Evolutionary conservation across 2,797 vertebrate species (phyloP).

Genomic region (Pachyuromys duprasi): DNA sequence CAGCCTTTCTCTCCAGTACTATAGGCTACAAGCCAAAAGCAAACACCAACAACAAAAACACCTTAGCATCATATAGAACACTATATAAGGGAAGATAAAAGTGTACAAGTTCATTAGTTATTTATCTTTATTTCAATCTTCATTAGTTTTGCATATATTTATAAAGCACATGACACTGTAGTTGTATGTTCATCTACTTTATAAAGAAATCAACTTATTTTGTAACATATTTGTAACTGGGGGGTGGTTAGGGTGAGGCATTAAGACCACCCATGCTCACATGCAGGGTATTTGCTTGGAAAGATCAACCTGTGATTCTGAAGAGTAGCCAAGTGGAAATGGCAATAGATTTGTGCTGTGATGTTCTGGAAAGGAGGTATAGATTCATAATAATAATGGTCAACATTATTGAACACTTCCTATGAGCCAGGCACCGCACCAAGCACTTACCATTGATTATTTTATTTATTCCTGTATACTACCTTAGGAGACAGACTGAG

Average conservation of each 20-base stretch:
- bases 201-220: slow-evolving; percentile 1
- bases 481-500: slow-evolving; percentile 50
- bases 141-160: slow-evolving; percentile 41
- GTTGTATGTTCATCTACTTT: not conserved
- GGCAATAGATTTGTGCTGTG: slow-evolving; percentile 54
- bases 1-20: not conserved
- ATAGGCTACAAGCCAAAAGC: not conserved
- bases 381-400: slow-evolving; percentile 68
- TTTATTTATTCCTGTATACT: slow-evolving; percentile 70
- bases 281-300: not conserved
- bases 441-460: slow-evolving; percentile 78
- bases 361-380: slow-evolving; percentile 54
- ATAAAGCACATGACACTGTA: not conserved
- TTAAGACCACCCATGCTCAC: not conserved
- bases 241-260: not conserved
- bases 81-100: not conserved
- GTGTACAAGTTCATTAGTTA: not conserved
- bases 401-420: slow-evolving; percentile 80
- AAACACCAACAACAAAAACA: not conserved
- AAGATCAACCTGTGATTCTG: slow-evolving; percentile 44
- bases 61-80: not conserved
- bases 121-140: slow-evolving; percentile 43
- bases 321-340: slow-evolving; percentile 70
- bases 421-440: slow-evolving; percentile 38
- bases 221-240: not conserved